Percentiles rank a stretch among this genome's conserved stretches.
Conservation (phyloP, 2,888 invertebrate species). For the Eupithecia dodoneata region DNA sequence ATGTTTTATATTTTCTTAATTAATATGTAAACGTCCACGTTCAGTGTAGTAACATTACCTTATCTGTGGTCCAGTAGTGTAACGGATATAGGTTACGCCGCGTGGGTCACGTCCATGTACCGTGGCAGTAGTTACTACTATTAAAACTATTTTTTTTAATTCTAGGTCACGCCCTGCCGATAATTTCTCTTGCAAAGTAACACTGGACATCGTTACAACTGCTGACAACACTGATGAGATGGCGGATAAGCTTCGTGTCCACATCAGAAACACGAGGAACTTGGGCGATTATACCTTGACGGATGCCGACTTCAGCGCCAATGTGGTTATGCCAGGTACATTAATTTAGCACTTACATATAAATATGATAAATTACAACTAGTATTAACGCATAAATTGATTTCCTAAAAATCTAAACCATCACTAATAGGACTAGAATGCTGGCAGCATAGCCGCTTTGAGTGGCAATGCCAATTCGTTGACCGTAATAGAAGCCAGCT, state of each 20-base stretch:
- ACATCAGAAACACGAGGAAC: slow-evolving; percentile 80
- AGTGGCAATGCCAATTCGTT: no score
- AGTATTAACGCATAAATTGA: no score
- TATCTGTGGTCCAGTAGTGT: no score
- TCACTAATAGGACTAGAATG: no score
- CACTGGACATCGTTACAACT: slow-evolving; percentile 87
- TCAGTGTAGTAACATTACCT: no score
- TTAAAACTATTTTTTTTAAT: not conserved
- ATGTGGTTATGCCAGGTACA: slow-evolving; percentile 70
- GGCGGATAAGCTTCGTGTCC: slow-evolving; percentile 79
- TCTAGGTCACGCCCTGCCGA: slow-evolving; percentile 82
- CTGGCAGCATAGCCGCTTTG: no score
- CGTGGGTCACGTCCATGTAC: not conserved
- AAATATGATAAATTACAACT: no score
- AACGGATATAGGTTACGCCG: not conserved
- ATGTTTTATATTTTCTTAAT: no score
- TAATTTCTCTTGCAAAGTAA: slow-evolving; percentile 86
- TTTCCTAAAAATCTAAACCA: no score
- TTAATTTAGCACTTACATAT: no score
- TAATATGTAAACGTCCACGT: no score
- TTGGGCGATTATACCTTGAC: slow-evolving; percentile 82
- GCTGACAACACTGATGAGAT: slow-evolving; percentile 82
- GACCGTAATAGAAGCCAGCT: no score
- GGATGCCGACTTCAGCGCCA: slow-evolving; percentile 84
- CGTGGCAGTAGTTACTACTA: not conserved